Conservation (phyloP, 2,797 vertebrate genomes). For the Natrix natrix region DNA sequence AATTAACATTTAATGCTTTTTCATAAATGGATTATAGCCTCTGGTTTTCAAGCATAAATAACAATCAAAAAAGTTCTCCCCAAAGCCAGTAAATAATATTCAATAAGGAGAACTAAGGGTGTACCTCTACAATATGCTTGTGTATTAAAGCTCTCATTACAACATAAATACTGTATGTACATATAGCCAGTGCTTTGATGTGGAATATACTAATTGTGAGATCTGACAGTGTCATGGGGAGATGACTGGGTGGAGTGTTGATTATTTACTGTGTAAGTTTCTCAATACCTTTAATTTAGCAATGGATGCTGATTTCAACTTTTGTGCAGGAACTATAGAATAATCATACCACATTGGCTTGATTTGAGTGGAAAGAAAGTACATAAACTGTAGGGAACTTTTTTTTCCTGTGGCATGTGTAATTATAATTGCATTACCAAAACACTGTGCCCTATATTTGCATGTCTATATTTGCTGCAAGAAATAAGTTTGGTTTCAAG, state of each 20-base stretch:
- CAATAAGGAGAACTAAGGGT: not conserved
- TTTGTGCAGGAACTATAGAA: conserved; percentile 37
- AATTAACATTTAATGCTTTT: not conserved
- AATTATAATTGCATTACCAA: conserved; percentile 63
- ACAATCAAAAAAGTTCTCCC: not conserved
- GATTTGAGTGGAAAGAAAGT: conserved; percentile 56
- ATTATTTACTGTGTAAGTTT: conserved; percentile 45
- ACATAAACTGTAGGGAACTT: conserved; percentile 45
- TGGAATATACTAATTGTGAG: conserved; percentile 43
- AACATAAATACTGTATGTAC: conserved; percentile 36
- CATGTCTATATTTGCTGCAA: conserved; percentile 41
- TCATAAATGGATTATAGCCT: not conserved
- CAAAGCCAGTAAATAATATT: not conserved
- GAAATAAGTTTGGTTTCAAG: not conserved
- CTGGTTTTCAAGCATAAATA: not conserved
- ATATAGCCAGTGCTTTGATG: conserved; percentile 43
- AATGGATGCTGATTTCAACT: conserved; percentile 35
- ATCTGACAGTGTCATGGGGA: conserved; percentile 18
- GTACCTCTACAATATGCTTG: conserved; percentile 9
- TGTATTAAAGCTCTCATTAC: conserved; percentile 42
- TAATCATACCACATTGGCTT: conserved; percentile 52
- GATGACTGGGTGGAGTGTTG: conserved; percentile 44
- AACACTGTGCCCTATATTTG: conserved; percentile 37
- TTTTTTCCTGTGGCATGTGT: conserved; percentile 54
- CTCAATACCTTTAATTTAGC: conserved; percentile 22